phyloP scores from a whole-genome alignment of 2,797 vertebrate species.

The Synanceia verrucosa region DNA sequence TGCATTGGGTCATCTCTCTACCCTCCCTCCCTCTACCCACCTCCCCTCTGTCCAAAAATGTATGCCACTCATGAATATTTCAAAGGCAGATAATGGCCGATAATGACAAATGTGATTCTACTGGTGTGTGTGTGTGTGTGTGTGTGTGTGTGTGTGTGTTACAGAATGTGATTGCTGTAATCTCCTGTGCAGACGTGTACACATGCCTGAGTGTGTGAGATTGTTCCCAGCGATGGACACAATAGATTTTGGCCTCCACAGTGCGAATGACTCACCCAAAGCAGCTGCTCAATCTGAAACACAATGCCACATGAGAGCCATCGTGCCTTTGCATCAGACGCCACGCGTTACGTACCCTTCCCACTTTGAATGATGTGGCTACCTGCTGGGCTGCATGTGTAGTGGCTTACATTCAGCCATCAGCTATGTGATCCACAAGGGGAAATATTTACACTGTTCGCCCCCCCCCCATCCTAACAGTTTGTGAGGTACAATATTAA shows the following conservation, averaged over 20 bases:
- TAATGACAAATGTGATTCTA: conserved; percentile 55
- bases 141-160: too few species aligned
- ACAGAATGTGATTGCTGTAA: conserved; percentile 45
- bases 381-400: conserved; percentile 27
- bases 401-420: not conserved
- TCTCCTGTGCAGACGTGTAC: conserved; percentile 17
- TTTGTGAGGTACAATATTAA: not conserved
- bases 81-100: conserved; percentile 44
- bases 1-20: conserved; percentile 61
- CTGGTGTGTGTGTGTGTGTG: too few species aligned
- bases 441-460: not conserved
- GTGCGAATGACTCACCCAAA: conserved; percentile 69
- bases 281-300: conserved; percentile 59
- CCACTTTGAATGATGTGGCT: conserved; percentile 11
- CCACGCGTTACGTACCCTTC: conserved; percentile 16
- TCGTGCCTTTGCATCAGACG: conserved; percentile 36
- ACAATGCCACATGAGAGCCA: conserved; percentile 57
- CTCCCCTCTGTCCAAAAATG: conserved; percentile 42
- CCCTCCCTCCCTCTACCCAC: not conserved
- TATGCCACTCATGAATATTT: conserved; percentile 61
- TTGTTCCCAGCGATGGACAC: conserved; percentile 55
- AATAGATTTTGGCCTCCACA: conserved; percentile 63
- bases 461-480: too few species aligned
- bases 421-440: not conserved
- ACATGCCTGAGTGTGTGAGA: not conserved